Evolutionary conservation across 2,113 vertebrate genomes (phyloP).

Genomic region (Egretta garzetta): DNA sequence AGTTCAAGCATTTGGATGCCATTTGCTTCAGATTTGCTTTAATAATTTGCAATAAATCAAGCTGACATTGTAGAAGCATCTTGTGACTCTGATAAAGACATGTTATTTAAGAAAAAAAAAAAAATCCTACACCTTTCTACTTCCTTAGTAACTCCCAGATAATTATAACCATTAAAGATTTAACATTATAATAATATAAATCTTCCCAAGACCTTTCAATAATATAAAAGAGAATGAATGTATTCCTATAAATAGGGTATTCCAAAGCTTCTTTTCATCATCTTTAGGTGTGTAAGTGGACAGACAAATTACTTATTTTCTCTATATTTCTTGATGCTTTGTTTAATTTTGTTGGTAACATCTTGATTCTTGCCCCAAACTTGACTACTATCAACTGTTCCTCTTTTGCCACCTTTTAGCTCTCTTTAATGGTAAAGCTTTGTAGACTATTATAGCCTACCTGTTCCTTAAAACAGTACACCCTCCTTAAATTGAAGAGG

Average conservation of each 20-base stretch:
- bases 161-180: neutral
- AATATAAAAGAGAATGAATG: neutral
- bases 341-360: neutral
- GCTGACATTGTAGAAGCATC: neutral
- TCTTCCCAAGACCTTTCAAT: neutral
- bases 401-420: neutral
- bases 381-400: neutral
- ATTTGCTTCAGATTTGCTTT: neutral
- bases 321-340: neutral
- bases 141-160: neutral
- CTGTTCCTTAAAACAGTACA: neutral
- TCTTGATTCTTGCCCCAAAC: neutral
- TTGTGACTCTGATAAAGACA: neutral
- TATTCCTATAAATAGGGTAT: neutral
- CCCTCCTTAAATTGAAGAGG: neutral
- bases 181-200: neutral
- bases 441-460: neutral
- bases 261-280: neutral
- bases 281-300: neutral
- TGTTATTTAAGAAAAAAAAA: neutral
- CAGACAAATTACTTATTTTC: neutral
- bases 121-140: neutral
- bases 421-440: neutral
- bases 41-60: neutral
- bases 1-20: fast-evolving